Evolutionary conservation across 2,113 vertebrate species (phyloP).

Genomic region (Beaufortia kweichowensis): DNA sequence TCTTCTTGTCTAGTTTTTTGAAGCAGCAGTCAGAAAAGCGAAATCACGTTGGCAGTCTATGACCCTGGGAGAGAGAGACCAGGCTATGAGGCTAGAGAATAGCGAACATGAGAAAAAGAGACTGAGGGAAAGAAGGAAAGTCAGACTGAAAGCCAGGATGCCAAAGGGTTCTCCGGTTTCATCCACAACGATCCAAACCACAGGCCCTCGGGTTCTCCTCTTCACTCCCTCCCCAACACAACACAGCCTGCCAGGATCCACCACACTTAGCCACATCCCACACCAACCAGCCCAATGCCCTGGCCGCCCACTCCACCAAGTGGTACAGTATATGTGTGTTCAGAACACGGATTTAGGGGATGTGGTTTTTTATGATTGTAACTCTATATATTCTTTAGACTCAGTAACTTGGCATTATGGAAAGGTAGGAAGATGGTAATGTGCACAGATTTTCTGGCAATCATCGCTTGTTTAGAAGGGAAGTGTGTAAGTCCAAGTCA

Average conservation of each 20-base stretch:
- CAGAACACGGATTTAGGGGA: constrained; percentile 1
- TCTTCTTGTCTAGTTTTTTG: constrained; percentile 6
- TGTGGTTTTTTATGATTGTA: background rate
- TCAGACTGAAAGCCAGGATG: constrained; percentile 11
- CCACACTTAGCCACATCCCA: constrained; percentile 45
- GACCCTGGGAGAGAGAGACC: constrained; percentile 16
- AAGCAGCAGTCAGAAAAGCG: background rate
- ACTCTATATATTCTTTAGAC: too few species aligned
- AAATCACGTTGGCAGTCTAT: constrained; percentile 21
- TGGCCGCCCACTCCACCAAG: background rate
- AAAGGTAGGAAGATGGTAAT: background rate
- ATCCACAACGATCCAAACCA: constrained; percentile 37
- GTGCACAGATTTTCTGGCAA: constrained; percentile 26
- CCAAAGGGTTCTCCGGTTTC: constrained; percentile 51
- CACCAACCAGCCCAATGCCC: constrained; percentile 15
- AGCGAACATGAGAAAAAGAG: background rate
- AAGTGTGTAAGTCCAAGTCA: constrained; percentile 30
- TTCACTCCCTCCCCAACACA: constrained; percentile 9
- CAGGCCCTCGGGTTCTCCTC: constrained; percentile 40
- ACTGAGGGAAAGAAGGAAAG: constrained; percentile 18
- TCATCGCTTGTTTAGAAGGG: constrained; percentile 21
- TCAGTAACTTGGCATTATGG: constrained; percentile 10
- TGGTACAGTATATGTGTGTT: constrained; percentile 5
- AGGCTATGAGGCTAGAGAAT: constrained; percentile 1
- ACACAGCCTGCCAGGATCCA: constrained; percentile 35